Percentiles rank a stretch among this genome's conserved stretches.
These are phyloP conservation scores for Acestrorhynchus altus DNA, from an alignment of 2,797 vertebrate genomes.

Conservation along the genomic window DNA sequence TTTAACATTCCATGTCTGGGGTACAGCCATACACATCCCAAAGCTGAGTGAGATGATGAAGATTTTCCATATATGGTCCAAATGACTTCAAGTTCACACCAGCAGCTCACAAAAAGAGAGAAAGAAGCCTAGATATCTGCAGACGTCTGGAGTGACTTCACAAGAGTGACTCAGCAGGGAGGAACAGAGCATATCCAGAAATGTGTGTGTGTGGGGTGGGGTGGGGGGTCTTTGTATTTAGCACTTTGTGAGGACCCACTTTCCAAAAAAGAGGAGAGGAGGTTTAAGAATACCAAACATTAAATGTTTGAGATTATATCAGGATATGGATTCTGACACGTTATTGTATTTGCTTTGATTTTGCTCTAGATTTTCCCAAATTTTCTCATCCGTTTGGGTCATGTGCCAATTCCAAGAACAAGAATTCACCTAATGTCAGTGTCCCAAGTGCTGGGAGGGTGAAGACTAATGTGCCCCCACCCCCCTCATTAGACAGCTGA, in stretches of 20 bases:
- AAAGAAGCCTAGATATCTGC: background rate
- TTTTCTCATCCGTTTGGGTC: too few relatives aligned
- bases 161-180: slow-evolving; percentile 47
- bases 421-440: too few relatives aligned
- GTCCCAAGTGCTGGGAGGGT: too few relatives aligned
- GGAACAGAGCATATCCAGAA: slow-evolving; percentile 34
- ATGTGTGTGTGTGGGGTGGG: background rate
- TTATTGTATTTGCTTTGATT: background rate
- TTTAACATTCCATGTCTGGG: background rate
- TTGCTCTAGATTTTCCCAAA: too few relatives aligned
- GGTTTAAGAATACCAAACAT: too few relatives aligned
- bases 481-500: too few relatives aligned
- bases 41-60: background rate
- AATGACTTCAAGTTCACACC: background rate
- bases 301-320: background rate
- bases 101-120: background rate
- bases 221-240: background rate
- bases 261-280: background rate
- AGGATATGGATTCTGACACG: background rate
- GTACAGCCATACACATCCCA: background rate
- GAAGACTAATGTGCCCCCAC: too few relatives aligned
- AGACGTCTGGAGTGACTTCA: slow-evolving; percentile 29
- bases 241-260: background rate
- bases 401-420: too few relatives aligned
- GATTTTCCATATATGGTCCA: slow-evolving; percentile 9